These are phyloP conservation scores for Caenorhabditis sp. DNA, from an alignment of 2,888 invertebrate genomes.

Conservation along the genomic window DNA sequence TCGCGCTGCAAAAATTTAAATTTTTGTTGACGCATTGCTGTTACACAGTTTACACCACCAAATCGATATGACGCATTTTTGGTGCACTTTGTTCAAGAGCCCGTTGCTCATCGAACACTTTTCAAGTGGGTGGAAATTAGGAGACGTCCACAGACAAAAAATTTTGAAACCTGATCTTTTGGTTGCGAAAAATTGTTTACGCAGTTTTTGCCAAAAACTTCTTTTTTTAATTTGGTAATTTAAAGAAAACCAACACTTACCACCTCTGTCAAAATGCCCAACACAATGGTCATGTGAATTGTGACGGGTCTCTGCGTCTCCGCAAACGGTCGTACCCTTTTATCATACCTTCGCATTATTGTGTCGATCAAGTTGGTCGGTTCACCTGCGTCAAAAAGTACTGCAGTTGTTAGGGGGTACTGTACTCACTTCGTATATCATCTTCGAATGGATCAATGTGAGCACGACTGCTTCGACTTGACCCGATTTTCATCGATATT, in stretches of 20 bases:
- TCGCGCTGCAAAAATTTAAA: conserved; percentile 57
- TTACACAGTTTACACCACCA: no score
- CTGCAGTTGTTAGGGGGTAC: neutral
- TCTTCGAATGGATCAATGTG: conserved; percentile 17
- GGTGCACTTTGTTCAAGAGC: no score
- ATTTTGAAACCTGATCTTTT: no score
- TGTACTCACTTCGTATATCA: conserved; percentile 2
- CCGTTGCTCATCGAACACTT: no score
- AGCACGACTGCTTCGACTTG: conserved; percentile 16
- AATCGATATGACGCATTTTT: no score
- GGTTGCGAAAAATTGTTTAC: no score
- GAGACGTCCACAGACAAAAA: no score
- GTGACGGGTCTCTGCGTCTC: conserved; percentile 57
- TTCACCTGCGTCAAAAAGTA: conserved; percentile 38
- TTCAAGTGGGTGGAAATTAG: no score
- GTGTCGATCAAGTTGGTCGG: conserved; percentile 33
- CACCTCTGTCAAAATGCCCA: conserved; percentile 68
- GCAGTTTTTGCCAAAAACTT: no score
- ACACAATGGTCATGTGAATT: conserved; percentile 65
- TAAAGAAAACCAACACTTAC: no score
- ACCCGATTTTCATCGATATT: conserved; percentile 32
- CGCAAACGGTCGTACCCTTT: conserved; percentile 60
- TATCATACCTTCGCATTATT: conserved; percentile 60
- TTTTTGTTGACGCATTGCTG: no score
- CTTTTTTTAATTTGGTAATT: no score